Evolutionary conservation across 2,888 invertebrate species (phyloP), one percentile per base, ranked within the genome.

Genomic region (Spodoptera littoralis): DNA sequence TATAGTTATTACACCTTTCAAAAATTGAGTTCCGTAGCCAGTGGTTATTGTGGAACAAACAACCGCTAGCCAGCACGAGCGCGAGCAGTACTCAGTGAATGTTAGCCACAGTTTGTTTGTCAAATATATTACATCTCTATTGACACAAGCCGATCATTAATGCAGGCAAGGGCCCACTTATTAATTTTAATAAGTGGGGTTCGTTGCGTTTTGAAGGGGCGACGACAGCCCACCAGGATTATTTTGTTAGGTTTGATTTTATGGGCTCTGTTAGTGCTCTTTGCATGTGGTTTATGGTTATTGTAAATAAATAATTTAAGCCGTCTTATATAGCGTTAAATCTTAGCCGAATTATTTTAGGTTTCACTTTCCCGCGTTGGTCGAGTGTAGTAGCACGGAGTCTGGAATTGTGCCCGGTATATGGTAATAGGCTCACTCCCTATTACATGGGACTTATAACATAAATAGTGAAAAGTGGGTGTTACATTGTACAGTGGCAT

Each of bases 151-250:
- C 88, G 90, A 91, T 93, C 93, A 92, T 94, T 94, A 94, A 93
- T 93, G 89, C 90, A 90, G 88, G 86, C 88, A 89, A 91, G 92
- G 91, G 90, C 92, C 88, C 91, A 90, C 91, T 94, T 94, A 94
- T 94, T 94, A 94, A 94, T 93, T 93, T 94, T 94, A 93, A 94
- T 94, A 94, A 93, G 90, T 91, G 88, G 93, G 93, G 93, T 90
- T 92, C 90, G 88, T 87, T 77, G 81, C 73, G 69, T 79, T 87
- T 81, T 85, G 82, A 86, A 88, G 92, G 90, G 90, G 87, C 79
- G 88, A 86, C 86, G 88, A 90, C 90, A 88, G 85, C 81, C 73
- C 77, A 82, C 79, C 69, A 75, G 80, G 87, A 88, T 88, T 90
- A 90, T 90, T 93, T 91, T 91, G 91, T 91, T 89, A 88, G 91